Evolutionary conservation across 2,113 vertebrate genomes (phyloP).

Genomic region (Murina feae): DNA sequence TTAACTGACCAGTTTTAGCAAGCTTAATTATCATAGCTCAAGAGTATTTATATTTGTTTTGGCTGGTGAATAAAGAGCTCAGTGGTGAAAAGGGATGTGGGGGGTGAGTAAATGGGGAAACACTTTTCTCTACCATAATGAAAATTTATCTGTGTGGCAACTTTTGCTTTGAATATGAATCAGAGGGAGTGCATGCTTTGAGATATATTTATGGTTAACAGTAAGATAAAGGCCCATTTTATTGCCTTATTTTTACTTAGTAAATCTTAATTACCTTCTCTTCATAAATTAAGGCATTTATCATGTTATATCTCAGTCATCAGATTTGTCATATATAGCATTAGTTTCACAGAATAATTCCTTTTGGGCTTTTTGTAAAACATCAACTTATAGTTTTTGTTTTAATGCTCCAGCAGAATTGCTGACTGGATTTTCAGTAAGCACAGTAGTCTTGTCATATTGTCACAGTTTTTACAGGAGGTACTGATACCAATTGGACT

Average conservation of each 20-base stretch:
- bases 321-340: conserved; percentile 31
- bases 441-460: background rate
- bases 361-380: conserved; percentile 32
- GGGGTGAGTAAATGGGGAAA: background rate
- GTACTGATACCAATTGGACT: background rate
- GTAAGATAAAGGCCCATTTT: conserved; percentile 50
- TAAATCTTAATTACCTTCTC: conserved; percentile 69
- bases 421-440: background rate
- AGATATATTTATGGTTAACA: conserved; percentile 67
- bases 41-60: conserved; percentile 31
- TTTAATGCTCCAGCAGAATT: background rate
- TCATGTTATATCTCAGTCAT: conserved; percentile 49
- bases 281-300: conserved; percentile 64
- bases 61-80: background rate
- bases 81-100: background rate
- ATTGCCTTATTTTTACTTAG: conserved; percentile 65
- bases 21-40: background rate
- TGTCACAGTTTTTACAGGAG: background rate
- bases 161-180: conserved; percentile 54
- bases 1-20: background rate
- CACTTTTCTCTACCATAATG: background rate
- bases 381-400: conserved; percentile 11
- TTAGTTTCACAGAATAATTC: conserved; percentile 52
- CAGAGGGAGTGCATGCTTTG: conserved; percentile 47
- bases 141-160: conserved; percentile 45